Evolutionary conservation across 2,113 vertebrate genomes (phyloP).

Genomic region (Enhydra lutris): DNA sequence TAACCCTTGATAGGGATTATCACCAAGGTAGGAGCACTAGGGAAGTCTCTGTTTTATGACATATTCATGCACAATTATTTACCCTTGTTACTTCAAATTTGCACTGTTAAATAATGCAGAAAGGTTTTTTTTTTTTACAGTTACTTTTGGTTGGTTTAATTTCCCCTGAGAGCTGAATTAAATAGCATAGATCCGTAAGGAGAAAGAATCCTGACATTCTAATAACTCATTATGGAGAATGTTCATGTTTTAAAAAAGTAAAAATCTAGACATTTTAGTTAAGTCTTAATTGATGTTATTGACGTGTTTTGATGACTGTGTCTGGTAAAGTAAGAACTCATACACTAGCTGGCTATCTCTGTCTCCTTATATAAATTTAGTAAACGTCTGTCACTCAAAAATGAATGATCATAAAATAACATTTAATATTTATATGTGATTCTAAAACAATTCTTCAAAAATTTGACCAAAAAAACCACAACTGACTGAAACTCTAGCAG

Average conservation of each 20-base stretch:
- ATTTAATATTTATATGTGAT: conserved; percentile 67
- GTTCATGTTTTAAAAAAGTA: not conserved
- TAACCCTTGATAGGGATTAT: not conserved
- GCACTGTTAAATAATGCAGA: not conserved
- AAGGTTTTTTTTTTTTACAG: not conserved
- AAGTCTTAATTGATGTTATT: not conserved
- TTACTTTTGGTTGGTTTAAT: conserved; percentile 17
- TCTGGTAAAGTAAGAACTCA: conserved; percentile 59
- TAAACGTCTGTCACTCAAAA: conserved; percentile 63
- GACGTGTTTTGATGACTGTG: conserved; percentile 30
- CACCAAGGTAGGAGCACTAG: not conserved
- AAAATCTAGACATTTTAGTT: conserved; percentile 46
- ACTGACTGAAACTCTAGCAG: not conserved
- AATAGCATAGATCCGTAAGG: not conserved
- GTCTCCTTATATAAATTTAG: conserved; percentile 63
- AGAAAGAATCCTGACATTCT: conserved; percentile 19
- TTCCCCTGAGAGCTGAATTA: not conserved
- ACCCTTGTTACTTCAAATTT: not conserved
- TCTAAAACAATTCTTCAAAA: not conserved
- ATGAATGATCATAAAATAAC: conserved; percentile 11
- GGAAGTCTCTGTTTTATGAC: not conserved
- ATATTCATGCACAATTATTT: not conserved
- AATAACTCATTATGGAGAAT: conserved; percentile 52
- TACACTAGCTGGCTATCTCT: conserved; percentile 46
- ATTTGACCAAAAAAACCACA: not conserved